Base-by-base conservation (phyloP, 2,888 invertebrate species). In the Lissocephala sabroskyi region DNA sequence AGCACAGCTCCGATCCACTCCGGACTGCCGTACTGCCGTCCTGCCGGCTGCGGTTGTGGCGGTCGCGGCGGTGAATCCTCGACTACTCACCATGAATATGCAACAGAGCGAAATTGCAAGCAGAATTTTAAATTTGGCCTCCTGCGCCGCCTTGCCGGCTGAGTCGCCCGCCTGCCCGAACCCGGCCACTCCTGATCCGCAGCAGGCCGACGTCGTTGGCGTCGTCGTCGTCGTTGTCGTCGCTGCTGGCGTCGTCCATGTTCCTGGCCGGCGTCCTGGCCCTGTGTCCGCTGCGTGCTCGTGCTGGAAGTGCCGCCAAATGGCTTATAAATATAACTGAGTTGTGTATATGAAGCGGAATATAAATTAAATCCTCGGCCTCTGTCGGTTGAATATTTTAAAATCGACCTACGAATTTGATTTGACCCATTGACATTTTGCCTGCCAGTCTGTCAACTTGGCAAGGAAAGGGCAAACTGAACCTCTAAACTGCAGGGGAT, bases 51-150 rank as follows among this genome's bases (percentile, higher is more conserved):
- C n/a, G n/a, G n/a, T 11, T 28, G 17, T 49, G 13, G 16, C 18
- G 13, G 17, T 29, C 16, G 45, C n/a, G 19, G 11, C 17, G 32
- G 36, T 19, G 23, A 23, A 23, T 33, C 23, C 23, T 35, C 19
- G 18, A 48, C 18, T 46, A 76, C 85, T 86, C 81, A 91, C 91
- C 92, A 92, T 92, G 77, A 92, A 92, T 60, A 91, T 82, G 43
- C 88, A 87, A 79, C 92, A 92, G 52, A 92, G 85, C 46, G 88
- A 80, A 32, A 90, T 86, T 1, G 91, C 91, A 11, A 87, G 85
- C 52, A 90, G 78, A 52, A 92, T 86, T 82, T 91, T 91, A 39
- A 88, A 88, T 75, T 89, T 88, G 3, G 91, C 91, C 52, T 80
- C 81, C 48, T 78, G 73, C 36, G 74, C 59, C 42, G 79, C 74